Evolutionary conservation across 2,113 vertebrate genomes (phyloP).

Genomic region (Mobula hypostoma): DNA sequence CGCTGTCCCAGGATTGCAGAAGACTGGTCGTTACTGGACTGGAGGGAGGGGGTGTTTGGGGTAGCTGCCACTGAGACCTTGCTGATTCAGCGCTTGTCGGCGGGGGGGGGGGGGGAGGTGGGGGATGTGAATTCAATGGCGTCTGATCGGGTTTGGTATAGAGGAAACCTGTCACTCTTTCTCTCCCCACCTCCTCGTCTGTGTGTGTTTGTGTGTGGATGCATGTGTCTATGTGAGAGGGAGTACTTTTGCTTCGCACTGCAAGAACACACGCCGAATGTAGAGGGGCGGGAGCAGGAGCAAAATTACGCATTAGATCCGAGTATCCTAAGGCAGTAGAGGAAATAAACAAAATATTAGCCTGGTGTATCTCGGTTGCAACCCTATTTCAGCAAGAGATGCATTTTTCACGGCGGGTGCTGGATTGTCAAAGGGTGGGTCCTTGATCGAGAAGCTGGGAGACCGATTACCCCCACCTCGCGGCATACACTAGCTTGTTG

Average conservation of each 20-base stretch:
- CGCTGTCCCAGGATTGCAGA: neutral
- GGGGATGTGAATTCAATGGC: neutral
- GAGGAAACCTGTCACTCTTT: neutral
- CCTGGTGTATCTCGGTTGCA: neutral
- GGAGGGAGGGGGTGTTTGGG: neutral
- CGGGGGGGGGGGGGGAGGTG: too few species aligned
- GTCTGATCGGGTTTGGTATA: neutral
- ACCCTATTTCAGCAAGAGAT: neutral
- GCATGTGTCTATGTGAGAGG: neutral
- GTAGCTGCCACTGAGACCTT: too few species aligned
- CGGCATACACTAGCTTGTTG: neutral
- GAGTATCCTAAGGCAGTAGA: neutral
- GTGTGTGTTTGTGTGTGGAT: neutral
- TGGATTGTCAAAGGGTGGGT: conserved; percentile 12
- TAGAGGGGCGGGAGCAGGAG: neutral
- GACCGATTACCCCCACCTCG: neutral
- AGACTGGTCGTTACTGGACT: neutral
- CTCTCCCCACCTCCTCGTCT: neutral
- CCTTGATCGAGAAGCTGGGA: neutral
- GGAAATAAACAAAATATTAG: neutral
- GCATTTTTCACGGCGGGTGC: neutral
- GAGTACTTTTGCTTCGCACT: neutral
- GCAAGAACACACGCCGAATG: neutral
- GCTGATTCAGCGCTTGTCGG: neutral
- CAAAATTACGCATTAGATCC: neutral